A percentile compares a stretch with the other conserved stretches of the same genome.
These are phyloP conservation scores for Psilopogon haemacephalus DNA, from an alignment of 2,113 vertebrate species.

Conservation along the genomic window DNA sequence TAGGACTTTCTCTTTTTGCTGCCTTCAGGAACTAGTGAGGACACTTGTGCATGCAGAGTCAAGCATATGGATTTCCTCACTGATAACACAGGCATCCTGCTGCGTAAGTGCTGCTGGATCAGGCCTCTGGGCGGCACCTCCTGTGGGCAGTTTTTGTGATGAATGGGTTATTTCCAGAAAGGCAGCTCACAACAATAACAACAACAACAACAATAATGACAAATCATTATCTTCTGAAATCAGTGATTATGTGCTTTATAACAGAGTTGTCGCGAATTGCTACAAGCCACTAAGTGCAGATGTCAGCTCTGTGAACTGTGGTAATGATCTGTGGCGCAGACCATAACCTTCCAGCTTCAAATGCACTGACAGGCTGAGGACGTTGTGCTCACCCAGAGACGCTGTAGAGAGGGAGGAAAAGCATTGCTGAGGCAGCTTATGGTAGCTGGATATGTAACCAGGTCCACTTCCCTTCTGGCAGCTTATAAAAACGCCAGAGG, in stretches of 20 bases:
- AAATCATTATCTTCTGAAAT: neutral
- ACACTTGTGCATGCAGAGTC: constrained; percentile 16
- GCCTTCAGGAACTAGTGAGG: constrained; percentile 47
- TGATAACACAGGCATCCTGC: constrained; percentile 68
- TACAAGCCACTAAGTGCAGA: neutral
- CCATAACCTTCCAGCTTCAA: neutral
- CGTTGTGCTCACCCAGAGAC: neutral
- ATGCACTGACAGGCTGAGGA: neutral
- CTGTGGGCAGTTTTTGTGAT: neutral
- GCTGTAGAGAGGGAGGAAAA: constrained; percentile 28
- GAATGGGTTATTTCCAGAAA: constrained; percentile 34
- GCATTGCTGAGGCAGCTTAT: constrained; percentile 25
- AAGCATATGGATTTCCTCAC: constrained; percentile 60
- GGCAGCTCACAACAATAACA: neutral
- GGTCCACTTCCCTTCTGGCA: constrained; percentile 54
- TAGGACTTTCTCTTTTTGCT: constrained; percentile 53
- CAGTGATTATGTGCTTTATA: neutral
- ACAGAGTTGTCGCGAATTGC: neutral
- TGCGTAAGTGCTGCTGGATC: constrained; percentile 47
- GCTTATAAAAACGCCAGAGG: constrained; percentile 38
- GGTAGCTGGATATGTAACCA: constrained; percentile 4
- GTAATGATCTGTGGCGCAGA: neutral
- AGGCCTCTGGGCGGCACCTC: constrained; percentile 29
- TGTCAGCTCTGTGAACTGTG: neutral
- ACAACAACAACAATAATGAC: neutral